Evolutionary conservation across 2,888 invertebrate genomes (phyloP), one percentile per base, ranked within the genome.

Genomic region (Corythucha ciliata): DNA sequence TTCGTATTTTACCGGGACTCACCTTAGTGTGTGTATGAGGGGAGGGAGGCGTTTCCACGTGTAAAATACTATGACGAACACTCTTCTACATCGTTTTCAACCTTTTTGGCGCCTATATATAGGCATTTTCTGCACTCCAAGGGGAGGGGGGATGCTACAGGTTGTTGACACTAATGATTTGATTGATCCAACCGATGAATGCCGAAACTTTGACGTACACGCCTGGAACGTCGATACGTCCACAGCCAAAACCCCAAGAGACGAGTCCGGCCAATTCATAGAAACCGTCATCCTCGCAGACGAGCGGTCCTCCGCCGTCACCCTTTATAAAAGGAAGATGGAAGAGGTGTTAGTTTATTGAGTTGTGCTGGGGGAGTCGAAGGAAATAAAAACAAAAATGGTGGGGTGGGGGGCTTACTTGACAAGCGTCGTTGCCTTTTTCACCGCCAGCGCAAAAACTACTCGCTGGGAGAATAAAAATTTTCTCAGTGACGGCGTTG

Each of bases 111-210:
- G n/a, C n/a, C n/a, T n/a, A n/a, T n/a, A n/a, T n/a, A n/a, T n/a
- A n/a, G n/a, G n/a, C n/a, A n/a, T n/a, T n/a, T n/a, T n/a, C n/a
- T n/a, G n/a, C n/a, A n/a, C n/a, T n/a, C n/a, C n/a, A n/a, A n/a
- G n/a, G n/a, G n/a, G n/a, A n/a, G n/a, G n/a, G n/a, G n/a, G n/a
- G n/a, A n/a, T n/a, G 50, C 50, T 55, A 60, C 29, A 60, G 53
- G 29, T 90, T 90, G 71, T 92, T 92, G 62, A 91, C 91, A 66
- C 90, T 90, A 66, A 92, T 92, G 62, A 92, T 92, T 75, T 92
- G 91, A 74, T 91, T 91, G 67, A 94, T 93, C 94, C 94, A 94
- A 58, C 91, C 89, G 63, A 92, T 89, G 71, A 92, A 94, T 36
- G 90, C 81, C 3, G 92, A 90, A 8, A 94, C 92, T 72, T 92